phyloP scores from a whole-genome alignment of 2,888 invertebrate genomes.

The Pardosa pseudoannulata region DNA sequence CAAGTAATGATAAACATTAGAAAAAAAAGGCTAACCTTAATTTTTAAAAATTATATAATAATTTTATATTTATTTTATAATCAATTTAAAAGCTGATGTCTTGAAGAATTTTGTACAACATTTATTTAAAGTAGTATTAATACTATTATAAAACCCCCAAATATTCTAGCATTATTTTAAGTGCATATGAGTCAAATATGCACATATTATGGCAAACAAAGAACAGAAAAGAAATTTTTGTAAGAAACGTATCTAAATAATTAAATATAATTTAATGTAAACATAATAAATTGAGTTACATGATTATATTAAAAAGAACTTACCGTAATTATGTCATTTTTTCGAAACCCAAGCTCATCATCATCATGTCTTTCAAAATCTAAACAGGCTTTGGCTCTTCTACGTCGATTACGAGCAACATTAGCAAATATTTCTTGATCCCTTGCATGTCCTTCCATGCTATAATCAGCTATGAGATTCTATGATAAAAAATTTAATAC shows the following conservation, averaged over 20 bases:
- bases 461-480: conserved; percentile 91
- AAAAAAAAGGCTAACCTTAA: no score
- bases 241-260: no score
- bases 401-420: conserved; percentile 85
- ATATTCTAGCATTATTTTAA: no score
- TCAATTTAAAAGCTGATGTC: no score
- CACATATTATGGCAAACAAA: neutral
- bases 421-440: conserved; percentile 97
- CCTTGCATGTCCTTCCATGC: conserved; percentile 94
- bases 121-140: no score
- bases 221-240: neutral
- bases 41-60: no score
- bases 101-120: no score
- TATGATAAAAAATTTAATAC: conserved; percentile 71
- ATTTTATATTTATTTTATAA: no score
- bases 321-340: conserved; percentile 98
- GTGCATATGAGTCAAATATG: no score
- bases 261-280: neutral
- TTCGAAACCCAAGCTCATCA: conserved; percentile 97
- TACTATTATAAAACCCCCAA: no score
- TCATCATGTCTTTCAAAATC: conserved; percentile 99
- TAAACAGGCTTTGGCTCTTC: conserved; percentile 95
- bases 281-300: no score
- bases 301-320: conserved; percentile 69
- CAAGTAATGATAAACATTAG: no score